Conservation (phyloP, 2,797 vertebrate species). For the Melanotaenia pygmaea region DNA sequence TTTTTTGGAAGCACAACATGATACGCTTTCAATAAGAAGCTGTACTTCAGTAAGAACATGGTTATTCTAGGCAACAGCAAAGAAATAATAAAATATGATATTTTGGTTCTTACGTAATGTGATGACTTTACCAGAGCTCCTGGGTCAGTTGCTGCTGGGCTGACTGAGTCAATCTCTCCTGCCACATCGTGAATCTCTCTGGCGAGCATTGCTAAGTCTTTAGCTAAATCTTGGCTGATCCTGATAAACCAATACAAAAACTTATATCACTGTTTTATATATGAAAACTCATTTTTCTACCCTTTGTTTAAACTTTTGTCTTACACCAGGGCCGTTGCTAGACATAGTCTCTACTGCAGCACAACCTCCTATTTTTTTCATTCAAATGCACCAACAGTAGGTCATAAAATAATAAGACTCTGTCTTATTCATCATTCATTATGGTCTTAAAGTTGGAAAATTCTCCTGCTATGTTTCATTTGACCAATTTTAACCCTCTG, state of each 20-base stretch:
- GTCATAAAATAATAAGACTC: no score
- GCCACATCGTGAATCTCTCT: constrained; percentile 98
- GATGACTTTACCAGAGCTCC: constrained; percentile 73
- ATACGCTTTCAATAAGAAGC: background rate
- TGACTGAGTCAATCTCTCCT: constrained; percentile 97
- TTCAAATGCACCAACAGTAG: no score
- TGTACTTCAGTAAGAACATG: background rate
- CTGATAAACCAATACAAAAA: constrained; percentile 69
- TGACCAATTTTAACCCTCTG: no score
- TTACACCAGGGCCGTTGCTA: background rate
- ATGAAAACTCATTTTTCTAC: background rate
- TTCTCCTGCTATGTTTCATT: no score
- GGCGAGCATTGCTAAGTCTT: constrained; percentile 94
- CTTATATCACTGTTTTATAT: background rate
- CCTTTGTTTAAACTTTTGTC: background rate
- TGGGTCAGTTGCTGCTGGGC: constrained; percentile 92
- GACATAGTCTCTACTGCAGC: no score
- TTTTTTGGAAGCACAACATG: background rate
- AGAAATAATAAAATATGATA: background rate
- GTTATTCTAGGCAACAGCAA: constrained; percentile 10
- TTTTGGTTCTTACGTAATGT: background rate
- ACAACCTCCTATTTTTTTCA: background rate
- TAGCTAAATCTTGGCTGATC: constrained; percentile 95
- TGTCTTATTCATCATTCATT: no score
- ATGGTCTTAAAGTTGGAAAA: no score